A percentile compares a stretch with the other conserved stretches of the same genome.
Conservation (phyloP, 2,113 vertebrate genomes). For the Serinus canaria region DNA sequence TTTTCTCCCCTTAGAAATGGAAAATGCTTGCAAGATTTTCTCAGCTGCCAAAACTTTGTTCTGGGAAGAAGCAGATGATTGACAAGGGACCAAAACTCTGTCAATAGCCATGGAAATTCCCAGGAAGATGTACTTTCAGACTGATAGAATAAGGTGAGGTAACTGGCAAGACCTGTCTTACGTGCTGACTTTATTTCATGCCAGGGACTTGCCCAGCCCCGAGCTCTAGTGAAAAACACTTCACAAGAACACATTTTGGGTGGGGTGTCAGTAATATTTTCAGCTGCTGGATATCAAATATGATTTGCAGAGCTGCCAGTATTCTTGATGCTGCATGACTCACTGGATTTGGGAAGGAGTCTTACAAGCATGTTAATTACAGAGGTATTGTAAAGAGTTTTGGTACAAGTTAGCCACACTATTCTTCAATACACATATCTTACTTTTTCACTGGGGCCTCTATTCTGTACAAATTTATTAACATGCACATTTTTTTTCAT, state of each 20-base stretch:
- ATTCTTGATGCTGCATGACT: constrained; percentile 1
- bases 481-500: not conserved
- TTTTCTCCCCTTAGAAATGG: not conserved
- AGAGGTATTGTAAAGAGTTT: not conserved
- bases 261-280: not conserved
- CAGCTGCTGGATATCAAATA: constrained; percentile 36
- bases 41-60: not conserved
- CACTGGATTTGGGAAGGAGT: not conserved
- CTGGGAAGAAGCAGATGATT: not conserved
- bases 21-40: constrained; percentile 16
- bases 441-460: not conserved
- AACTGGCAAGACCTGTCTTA: not conserved
- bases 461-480: not conserved
- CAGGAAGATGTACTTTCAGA: not conserved
- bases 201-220: not conserved
- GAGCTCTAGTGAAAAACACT: not conserved
- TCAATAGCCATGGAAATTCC: not conserved
- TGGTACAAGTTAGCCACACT: not conserved
- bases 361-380: not conserved
- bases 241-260: constrained; percentile 10
- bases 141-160: not conserved
- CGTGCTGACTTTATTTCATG: not conserved
- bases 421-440: not conserved
- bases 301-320: not conserved
- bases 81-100: not conserved